Percentiles rank a stretch among this genome's conserved stretches.
Conservation (phyloP, 2,888 invertebrate genomes). For the Syritta pipiens region DNA sequence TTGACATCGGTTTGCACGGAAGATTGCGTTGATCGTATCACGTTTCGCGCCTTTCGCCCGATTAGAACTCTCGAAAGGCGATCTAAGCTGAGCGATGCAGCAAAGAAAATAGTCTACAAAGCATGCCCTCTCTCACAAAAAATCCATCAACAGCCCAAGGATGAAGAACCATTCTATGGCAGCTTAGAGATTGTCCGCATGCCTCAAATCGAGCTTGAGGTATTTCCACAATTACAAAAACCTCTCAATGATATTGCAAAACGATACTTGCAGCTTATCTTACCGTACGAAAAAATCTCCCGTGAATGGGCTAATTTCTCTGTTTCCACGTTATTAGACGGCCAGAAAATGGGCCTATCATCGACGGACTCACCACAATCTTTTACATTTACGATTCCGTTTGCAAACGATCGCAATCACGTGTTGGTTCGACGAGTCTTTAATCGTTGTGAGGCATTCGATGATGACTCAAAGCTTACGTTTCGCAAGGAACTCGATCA, state of each 20-base stretch:
- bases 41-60: slow-evolving; percentile 72
- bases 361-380: slow-evolving; percentile 72
- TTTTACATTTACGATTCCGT: slow-evolving; percentile 82
- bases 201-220: slow-evolving; percentile 77
- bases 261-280: slow-evolving; percentile 77
- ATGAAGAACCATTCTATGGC: slow-evolving; percentile 75
- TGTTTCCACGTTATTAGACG: slow-evolving; percentile 75
- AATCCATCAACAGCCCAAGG: slow-evolving; percentile 73
- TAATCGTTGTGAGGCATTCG: slow-evolving; percentile 76
- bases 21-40: slow-evolving; percentile 71
- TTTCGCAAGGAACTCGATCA: slow-evolving; percentile 72
- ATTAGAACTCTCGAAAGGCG: slow-evolving; percentile 70
- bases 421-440: slow-evolving; percentile 80
- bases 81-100: slow-evolving; percentile 72
- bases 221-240: slow-evolving; percentile 75
- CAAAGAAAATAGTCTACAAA: slow-evolving; percentile 72
- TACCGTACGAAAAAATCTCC: slow-evolving; percentile 77
- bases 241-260: slow-evolving; percentile 77
- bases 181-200: slow-evolving; percentile 77
- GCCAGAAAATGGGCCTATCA: slow-evolving; percentile 23
- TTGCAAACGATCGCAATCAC: slow-evolving; percentile 81
- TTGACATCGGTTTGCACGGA: slow-evolving; percentile 44
- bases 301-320: slow-evolving; percentile 79
- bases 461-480: slow-evolving; percentile 71
- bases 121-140: slow-evolving; percentile 78